phyloP scores from a whole-genome alignment of 2,888 invertebrate genomes.

The Muscina levida region DNA sequence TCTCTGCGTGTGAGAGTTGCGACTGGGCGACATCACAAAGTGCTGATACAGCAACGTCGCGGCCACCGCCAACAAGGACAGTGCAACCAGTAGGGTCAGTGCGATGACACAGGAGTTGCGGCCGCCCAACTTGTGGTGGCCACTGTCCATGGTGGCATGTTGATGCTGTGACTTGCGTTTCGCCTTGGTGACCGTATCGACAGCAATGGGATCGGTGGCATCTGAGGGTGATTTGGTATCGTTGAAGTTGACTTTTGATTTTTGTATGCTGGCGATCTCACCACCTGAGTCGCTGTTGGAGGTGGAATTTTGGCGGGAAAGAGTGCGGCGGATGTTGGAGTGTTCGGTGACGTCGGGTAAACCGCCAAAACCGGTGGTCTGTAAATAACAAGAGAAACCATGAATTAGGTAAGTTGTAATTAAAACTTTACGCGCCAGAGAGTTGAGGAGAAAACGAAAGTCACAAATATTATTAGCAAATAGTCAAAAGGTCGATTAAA shows the following conservation, averaged over 20 bases:
- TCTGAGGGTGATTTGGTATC: conserved; percentile 69
- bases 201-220: conserved; percentile 52
- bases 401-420: too few species aligned
- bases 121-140: conserved; percentile 67
- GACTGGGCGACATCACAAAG: conserved; percentile 77
- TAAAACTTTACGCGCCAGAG: too few species aligned
- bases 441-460: too few species aligned
- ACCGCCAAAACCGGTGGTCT: conserved; percentile 80
- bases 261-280: conserved; percentile 79
- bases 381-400: conserved; percentile 63
- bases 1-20: conserved; percentile 80
- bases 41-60: conserved; percentile 78
- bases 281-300: conserved; percentile 79
- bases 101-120: conserved; percentile 77
- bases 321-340: conserved; percentile 78
- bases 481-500: too few species aligned
- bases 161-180: conserved; percentile 67
- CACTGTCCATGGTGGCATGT: conserved; percentile 43
- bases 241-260: conserved; percentile 77
- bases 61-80: conserved; percentile 76
- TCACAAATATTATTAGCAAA: too few species aligned
- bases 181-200: conserved; percentile 66
- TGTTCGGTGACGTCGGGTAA: conserved; percentile 80
- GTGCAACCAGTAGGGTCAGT: conserved; percentile 76
- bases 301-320: conserved; percentile 79